Evolutionary conservation across 2,113 vertebrate species (phyloP).

Genomic region (Rhizomys pruinosus): DNA sequence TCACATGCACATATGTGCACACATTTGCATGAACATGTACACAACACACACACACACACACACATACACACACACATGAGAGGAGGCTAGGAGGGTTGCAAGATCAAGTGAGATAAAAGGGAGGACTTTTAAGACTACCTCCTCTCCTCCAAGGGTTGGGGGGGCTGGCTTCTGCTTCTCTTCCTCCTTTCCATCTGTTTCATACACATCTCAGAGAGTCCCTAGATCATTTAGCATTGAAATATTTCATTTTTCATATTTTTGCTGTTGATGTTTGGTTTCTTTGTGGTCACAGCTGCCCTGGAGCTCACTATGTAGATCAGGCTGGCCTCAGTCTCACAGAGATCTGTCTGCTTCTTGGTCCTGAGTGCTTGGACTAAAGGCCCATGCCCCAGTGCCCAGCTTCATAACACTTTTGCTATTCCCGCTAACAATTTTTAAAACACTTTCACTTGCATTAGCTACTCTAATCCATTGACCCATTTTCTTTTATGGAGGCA

Average conservation of each 20-base stretch:
- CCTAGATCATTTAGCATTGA: neutral
- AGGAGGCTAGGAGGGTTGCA: neutral
- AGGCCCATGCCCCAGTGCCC: too few species aligned
- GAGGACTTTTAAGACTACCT: neutral
- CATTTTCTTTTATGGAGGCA: neutral
- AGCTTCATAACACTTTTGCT: neutral
- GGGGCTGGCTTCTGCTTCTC: neutral
- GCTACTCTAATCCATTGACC: neutral
- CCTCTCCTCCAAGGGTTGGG: too few species aligned
- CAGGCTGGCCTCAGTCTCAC: too few species aligned
- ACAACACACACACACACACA: neutral
- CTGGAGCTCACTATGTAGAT: too few species aligned
- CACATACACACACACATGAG: neutral
- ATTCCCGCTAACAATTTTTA: neutral
- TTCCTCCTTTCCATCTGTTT: neutral
- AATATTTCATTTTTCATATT: neutral
- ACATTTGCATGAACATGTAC: neutral
- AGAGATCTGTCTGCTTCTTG: too few species aligned
- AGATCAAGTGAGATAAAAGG: neutral
- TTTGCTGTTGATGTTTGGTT: too few species aligned
- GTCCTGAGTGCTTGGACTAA: too few species aligned
- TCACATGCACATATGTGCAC: neutral
- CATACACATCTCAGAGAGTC: neutral
- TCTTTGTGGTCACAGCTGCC: too few species aligned
- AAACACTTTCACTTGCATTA: constrained; percentile 15